Base-by-base conservation (phyloP, 2,113 vertebrate species). In the Hymenochirus boettgeri region DNA sequence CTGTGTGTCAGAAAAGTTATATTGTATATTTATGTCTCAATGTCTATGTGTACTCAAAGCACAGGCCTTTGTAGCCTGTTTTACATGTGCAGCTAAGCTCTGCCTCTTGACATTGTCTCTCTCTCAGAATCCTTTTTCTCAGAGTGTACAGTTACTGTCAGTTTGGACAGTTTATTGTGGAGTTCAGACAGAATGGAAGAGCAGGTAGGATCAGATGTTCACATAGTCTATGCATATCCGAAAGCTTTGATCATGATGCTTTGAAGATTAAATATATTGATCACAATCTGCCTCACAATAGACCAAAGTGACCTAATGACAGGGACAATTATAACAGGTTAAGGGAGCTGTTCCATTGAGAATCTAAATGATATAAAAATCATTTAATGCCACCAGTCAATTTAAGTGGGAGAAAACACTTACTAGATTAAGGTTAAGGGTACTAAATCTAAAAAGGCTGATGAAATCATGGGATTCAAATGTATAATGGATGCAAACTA, bases 121-220 rank as follows among this genome's bases (percentile, higher is more conserved):
- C n/a, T 46, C 31, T 51, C 29, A 37, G 29, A 66, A 66, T 65
- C 35, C 51, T 51, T 48, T 47, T 58, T 27, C 55, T 17, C 10
- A 39, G 22, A 22, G 55, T 66, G 45, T 69, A 24, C 48, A 19
- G 33, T 29, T 31, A 22, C 26, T 69, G 47, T 42, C 47, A 53
- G 65, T 56, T 53, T 57, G 53, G 57, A 60, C 65, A 53, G 17
- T 57, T 37, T 25, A 58, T 69, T 53, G 42, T 24, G 19, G n/a
- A 69, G 56, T 69, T 60, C 57, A 69, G 57, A 69, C 47, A 69
- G 65, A 69, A 69, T 69, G 59, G n/a, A 46, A 27, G 65, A 69
- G 33, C 56, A 69, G 47, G 60, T 11, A 21, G 33, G 25, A 69
- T 60, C 57, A 69, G 47, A 69, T 60, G 33, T 53, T 22, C 47